These are phyloP conservation scores for Chymomyza caudatula DNA, from an alignment of 2,888 invertebrate genomes.

Conservation along the genomic window DNA sequence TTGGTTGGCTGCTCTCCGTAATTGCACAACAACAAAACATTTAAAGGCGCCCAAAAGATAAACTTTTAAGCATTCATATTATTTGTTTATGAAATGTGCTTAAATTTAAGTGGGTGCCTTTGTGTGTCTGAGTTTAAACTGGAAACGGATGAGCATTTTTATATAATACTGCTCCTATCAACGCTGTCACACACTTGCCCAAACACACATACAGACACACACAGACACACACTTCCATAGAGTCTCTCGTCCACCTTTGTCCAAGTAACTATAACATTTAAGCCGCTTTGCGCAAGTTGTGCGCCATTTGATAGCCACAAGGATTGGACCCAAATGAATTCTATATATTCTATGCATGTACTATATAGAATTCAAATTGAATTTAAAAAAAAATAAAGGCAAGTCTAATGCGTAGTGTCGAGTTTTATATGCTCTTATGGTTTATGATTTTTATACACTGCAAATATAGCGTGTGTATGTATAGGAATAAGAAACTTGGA, in stretches of 20 bases:
- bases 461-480: too few relatives aligned
- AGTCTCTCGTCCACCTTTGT: constrained; percentile 41
- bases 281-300: constrained; percentile 71
- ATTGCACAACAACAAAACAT: constrained; percentile 30
- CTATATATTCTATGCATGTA: constrained; percentile 1
- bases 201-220: neutral
- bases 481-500: too few relatives aligned
- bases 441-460: neutral
- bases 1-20: constrained; percentile 31
- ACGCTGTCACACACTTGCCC: constrained; percentile 42
- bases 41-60: neutral
- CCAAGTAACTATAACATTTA: constrained; percentile 74
- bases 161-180: constrained; percentile 61
- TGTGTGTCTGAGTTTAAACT: constrained; percentile 26
- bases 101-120: neutral
- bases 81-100: neutral
- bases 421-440: neutral
- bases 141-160: constrained; percentile 29
- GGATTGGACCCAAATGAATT: constrained; percentile 29
- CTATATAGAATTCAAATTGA: constrained; percentile 32
- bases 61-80: neutral
- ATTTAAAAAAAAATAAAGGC: constrained; percentile 36
- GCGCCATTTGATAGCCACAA: constrained; percentile 57
- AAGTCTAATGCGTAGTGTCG: neutral
- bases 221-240: neutral